These are phyloP conservation scores for Micrastur ruficollis DNA, from an alignment of 2,797 vertebrate species.

Conservation along the genomic window DNA sequence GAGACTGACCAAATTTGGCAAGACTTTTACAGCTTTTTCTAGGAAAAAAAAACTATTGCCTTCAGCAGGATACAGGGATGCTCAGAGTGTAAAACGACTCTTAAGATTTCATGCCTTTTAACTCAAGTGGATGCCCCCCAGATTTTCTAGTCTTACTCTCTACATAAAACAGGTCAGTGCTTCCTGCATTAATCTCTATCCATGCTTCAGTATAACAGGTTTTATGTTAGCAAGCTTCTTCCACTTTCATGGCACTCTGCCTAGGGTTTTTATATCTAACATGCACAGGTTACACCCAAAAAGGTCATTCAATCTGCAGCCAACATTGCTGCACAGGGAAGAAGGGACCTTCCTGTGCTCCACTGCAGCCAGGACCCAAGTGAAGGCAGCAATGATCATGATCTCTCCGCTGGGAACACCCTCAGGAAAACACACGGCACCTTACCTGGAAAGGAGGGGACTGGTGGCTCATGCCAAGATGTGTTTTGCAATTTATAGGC, in stretches of 20 bases:
- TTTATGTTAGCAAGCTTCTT: not conserved
- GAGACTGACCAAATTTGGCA: not conserved
- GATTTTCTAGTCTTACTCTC: not conserved
- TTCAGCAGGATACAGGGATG: not conserved
- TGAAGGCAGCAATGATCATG: not conserved
- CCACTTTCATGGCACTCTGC: not conserved
- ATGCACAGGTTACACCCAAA: not conserved
- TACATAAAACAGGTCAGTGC: not conserved
- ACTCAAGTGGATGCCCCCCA: not conserved
- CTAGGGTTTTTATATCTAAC: not conserved
- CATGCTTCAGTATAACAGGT: not conserved
- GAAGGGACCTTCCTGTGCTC: fast-evolving
- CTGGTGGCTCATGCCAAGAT: not conserved
- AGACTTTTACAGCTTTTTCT: not conserved
- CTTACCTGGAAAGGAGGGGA: not conserved
- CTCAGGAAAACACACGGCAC: not conserved
- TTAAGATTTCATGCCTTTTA: not conserved
- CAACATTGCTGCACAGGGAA: not conserved
- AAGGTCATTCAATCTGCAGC: not conserved
- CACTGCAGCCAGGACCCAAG: not conserved
- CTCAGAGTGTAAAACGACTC: not conserved
- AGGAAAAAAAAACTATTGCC: not conserved
- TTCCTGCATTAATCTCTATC: not conserved
- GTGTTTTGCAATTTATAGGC: not conserved
- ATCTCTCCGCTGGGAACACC: not conserved